These are phyloP conservation scores for Sogatella furcifera DNA, from an alignment of 1,140 invertebrate species.

Conservation along the genomic window DNA sequence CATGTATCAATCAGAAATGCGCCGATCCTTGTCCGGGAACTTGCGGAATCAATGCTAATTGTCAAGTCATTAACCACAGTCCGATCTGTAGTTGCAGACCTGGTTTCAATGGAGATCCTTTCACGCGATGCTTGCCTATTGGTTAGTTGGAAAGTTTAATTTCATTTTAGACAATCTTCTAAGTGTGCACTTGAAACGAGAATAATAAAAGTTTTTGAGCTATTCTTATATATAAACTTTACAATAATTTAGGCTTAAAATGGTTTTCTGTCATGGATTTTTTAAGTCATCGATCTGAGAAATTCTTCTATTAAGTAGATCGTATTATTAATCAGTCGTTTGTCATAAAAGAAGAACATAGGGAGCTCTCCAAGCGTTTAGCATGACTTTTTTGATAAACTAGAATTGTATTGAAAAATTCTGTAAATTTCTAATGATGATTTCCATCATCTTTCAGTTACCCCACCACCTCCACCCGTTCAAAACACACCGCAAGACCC, in stretches of 20 bases:
- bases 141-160: slow-evolving; percentile 29
- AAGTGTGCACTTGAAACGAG: slow-evolving; percentile 35
- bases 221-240: too few species aligned
- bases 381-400: too few species aligned
- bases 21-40: slow-evolving; percentile 39
- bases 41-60: slow-evolving; percentile 42
- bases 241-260: too few species aligned
- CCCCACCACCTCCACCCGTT: slow-evolving; percentile 34
- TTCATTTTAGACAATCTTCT: slow-evolving; percentile 19
- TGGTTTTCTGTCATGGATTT: too few species aligned
- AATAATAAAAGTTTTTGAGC: too few species aligned
- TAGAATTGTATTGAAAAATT: too few species aligned
- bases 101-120: slow-evolving; percentile 45
- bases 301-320: too few species aligned
- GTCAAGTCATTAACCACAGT: slow-evolving; percentile 42
- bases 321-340: too few species aligned
- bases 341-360: too few species aligned
- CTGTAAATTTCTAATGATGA: slow-evolving; percentile 37
- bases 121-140: slow-evolving; percentile 40
- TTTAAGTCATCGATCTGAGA: too few species aligned
- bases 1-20: slow-evolving; percentile 41
- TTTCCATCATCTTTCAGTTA: slow-evolving; percentile 24
- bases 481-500: slow-evolving; percentile 37
- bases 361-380: too few species aligned
- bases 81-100: slow-evolving; percentile 41